Evolutionary conservation across 1,140 invertebrate genomes (phyloP).

Genomic region (Papilio xuthus): DNA sequence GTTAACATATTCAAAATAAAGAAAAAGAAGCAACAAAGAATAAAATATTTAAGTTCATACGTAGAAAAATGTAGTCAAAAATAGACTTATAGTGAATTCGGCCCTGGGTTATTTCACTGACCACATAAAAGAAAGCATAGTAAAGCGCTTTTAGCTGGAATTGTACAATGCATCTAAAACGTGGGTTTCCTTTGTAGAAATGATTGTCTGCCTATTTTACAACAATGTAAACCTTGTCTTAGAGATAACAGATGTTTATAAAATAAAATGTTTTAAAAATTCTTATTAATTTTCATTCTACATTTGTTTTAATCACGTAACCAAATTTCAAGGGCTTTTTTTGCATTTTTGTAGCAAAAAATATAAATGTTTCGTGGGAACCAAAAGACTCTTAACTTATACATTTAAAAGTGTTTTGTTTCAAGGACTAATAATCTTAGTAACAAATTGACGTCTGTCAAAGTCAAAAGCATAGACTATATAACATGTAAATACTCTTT

Average conservation of each 20-base stretch:
- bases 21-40: not conserved
- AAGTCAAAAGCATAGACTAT: too few species aligned
- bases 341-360: not conserved
- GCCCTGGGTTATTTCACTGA: not conserved
- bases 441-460: not conserved
- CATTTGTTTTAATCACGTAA: too few species aligned
- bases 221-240: too few species aligned
- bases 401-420: not conserved
- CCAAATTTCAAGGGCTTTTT: too few species aligned
- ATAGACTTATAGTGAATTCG: not conserved
- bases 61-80: not conserved
- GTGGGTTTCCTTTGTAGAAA: too few species aligned
- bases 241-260: too few species aligned
- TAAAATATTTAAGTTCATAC: not conserved
- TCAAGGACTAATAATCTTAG: not conserved
- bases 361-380: not conserved
- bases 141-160: not conserved
- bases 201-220: too few species aligned
- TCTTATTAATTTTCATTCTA: too few species aligned
- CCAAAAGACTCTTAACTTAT: not conserved
- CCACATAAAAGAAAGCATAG: slow-evolving; percentile 17
- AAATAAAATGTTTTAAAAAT: too few species aligned
- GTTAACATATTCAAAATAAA: not conserved
- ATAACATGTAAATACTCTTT: too few species aligned
- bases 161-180: not conserved